phyloP scores from a whole-genome alignment of 2,888 invertebrate species.

The Dynastes hyllus region DNA sequence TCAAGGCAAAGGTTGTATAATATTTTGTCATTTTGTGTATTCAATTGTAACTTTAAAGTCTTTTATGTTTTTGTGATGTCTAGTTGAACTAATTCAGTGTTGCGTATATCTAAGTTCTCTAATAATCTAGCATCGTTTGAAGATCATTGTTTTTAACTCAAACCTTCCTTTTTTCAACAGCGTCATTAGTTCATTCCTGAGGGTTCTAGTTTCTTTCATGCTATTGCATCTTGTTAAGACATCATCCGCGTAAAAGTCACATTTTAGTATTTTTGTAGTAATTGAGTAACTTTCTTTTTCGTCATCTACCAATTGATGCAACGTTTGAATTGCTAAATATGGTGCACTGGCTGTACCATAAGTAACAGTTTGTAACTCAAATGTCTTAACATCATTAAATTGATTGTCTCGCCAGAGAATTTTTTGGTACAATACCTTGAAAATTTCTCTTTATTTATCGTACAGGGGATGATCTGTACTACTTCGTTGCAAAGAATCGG shows the following conservation, averaged over 20 bases:
- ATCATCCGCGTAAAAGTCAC: constrained; percentile 26
- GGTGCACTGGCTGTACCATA: constrained; percentile 41
- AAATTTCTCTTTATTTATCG: too few species aligned
- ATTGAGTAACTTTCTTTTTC: background rate
- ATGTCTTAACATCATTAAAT: constrained; percentile 34
- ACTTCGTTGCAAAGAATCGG: too few species aligned
- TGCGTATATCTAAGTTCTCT: constrained; percentile 1
- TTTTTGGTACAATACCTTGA: constrained; percentile 37
- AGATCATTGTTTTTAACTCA: constrained; percentile 2
- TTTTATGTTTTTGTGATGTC: constrained; percentile 28
- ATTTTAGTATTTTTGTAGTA: background rate
- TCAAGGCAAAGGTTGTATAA: background rate
- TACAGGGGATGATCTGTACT: too few species aligned
- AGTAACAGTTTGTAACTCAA: constrained; percentile 45
- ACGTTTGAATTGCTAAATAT: constrained; percentile 39
- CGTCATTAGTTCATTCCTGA: background rate
- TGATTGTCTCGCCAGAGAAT: constrained; percentile 53
- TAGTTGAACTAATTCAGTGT: constrained; percentile 9
- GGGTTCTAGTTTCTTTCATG: constrained; percentile 5
- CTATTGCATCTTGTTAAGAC: constrained; percentile 7
- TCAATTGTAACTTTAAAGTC: constrained; percentile 13
- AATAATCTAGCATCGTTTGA: constrained; percentile 9
- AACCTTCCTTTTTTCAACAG: constrained; percentile 2
- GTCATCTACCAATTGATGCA: constrained; percentile 34
- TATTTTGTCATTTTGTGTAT: constrained; percentile 11